Evolutionary conservation across 2,113 vertebrate species (phyloP).

Genomic region (Australoheros scitulus): DNA sequence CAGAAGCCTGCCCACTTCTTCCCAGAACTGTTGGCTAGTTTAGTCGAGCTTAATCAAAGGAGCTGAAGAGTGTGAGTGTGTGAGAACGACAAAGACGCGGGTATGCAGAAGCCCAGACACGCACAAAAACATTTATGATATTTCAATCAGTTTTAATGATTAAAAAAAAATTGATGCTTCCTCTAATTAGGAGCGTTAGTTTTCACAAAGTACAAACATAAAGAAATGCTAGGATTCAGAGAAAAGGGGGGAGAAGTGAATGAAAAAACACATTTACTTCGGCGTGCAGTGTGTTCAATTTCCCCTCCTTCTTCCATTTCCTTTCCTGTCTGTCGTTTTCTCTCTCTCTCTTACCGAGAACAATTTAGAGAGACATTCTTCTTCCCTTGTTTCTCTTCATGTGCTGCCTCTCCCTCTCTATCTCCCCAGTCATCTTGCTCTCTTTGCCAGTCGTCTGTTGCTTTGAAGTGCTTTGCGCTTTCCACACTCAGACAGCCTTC

Average conservation of each 20-base stretch:
- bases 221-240: background rate
- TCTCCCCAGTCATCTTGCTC: slow-evolving; percentile 53
- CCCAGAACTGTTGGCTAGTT: slow-evolving; percentile 56
- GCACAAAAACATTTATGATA: background rate
- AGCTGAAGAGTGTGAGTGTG: slow-evolving; percentile 9
- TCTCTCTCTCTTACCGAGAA: background rate
- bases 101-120: background rate
- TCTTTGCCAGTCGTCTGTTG: slow-evolving; percentile 52
- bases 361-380: slow-evolving; percentile 29
- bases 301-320: slow-evolving; percentile 1
- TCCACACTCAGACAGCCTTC: slow-evolving; percentile 50
- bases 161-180: background rate
- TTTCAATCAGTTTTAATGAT: background rate
- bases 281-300: slow-evolving; percentile 5
- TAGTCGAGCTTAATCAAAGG: slow-evolving; percentile 38
- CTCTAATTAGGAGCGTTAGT: slow-evolving; percentile 1
- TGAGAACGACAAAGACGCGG: background rate
- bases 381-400: slow-evolving; percentile 21
- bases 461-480: slow-evolving; percentile 71
- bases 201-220: background rate
- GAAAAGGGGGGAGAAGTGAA: background rate
- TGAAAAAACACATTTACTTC: slow-evolving; percentile 10
- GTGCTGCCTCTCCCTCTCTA: slow-evolving; percentile 46
- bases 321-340: background rate
- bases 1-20: slow-evolving; percentile 48